Evolutionary conservation across 2,797 vertebrate species (phyloP).

Genomic region (Epinephelus malabaricus): DNA sequence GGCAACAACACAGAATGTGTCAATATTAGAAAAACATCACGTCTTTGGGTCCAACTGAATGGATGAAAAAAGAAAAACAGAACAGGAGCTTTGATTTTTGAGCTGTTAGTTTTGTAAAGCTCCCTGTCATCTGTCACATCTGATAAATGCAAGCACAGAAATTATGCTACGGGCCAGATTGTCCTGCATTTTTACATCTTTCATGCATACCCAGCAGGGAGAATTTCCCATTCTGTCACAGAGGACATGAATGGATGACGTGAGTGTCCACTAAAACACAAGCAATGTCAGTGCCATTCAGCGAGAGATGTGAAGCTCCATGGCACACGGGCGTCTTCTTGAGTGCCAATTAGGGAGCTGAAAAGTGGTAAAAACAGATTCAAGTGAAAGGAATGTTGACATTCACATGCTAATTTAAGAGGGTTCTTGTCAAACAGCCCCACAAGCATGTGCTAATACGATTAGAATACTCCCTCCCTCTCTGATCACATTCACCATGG

Average conservation of each 20-base stretch:
- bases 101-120: conserved; percentile 49
- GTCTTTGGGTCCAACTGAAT: conserved; percentile 10
- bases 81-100: conserved; percentile 52
- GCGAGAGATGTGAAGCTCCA: conserved; percentile 8
- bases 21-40: conserved; percentile 3
- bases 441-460: neutral
- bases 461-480: neutral
- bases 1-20: neutral
- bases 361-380: conserved; percentile 14
- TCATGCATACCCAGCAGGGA: conserved; percentile 35
- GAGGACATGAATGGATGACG: conserved; percentile 15
- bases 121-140: conserved; percentile 57
- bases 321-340: conserved; percentile 9
- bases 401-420: conserved; percentile 6
- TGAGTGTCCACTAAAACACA: conserved; percentile 23
- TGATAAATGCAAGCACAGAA: conserved; percentile 47
- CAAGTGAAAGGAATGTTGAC: conserved; percentile 8
- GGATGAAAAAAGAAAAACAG: conserved; percentile 47
- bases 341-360: conserved; percentile 38
- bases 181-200: conserved; percentile 46
- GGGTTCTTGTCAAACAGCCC: conserved; percentile 8
- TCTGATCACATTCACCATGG: too few relatives aligned
- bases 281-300: conserved; percentile 32
- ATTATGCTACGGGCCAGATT: conserved; percentile 17
- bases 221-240: conserved; percentile 21